Conservation (phyloP, 2,888 invertebrate species). For the Cynaeus angustus region DNA sequence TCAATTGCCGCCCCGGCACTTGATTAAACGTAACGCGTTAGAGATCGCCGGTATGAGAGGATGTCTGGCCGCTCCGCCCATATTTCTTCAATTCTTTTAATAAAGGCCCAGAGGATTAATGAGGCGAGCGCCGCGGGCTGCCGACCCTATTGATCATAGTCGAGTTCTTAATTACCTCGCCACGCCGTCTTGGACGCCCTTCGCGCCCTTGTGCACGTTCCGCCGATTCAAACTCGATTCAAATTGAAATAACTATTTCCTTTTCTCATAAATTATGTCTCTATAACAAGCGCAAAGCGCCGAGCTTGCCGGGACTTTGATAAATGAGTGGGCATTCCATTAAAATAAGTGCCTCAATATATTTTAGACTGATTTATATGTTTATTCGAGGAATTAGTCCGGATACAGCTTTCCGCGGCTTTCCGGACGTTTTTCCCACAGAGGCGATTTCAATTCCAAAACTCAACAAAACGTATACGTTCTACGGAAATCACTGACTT, state of each 20-base stretch:
- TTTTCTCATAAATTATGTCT: slow-evolving; percentile 69
- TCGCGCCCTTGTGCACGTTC: slow-evolving; percentile 67
- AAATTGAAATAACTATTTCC: slow-evolving; percentile 70
- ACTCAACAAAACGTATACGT: neutral
- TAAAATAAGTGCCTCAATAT: slow-evolving; percentile 71
- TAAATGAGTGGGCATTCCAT: slow-evolving; percentile 70
- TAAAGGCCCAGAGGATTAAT: slow-evolving; percentile 72
- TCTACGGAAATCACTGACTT: too few relatives aligned
- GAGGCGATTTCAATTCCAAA: neutral
- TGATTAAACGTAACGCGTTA: slow-evolving; percentile 68
- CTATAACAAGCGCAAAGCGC: slow-evolving; percentile 67
- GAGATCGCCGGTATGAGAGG: slow-evolving; percentile 60
- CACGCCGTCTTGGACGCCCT: slow-evolving; percentile 56
- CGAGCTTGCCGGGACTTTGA: slow-evolving; percentile 66
- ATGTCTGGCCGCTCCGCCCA: slow-evolving; percentile 69
- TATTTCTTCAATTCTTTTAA: slow-evolving; percentile 74
- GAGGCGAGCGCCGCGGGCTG: slow-evolving; percentile 66
- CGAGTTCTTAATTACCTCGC: slow-evolving; percentile 69
- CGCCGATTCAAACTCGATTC: slow-evolving; percentile 65
- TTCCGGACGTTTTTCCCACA: slow-evolving; percentile 38
- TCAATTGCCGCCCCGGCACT: slow-evolving; percentile 68
- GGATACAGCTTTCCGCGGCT: slow-evolving; percentile 55
- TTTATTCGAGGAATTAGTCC: slow-evolving; percentile 67
- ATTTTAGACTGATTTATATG: slow-evolving; percentile 69
- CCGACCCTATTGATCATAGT: slow-evolving; percentile 68